Percentiles rank a stretch among this genome's conserved stretches.
Evolutionary conservation across 2,888 invertebrate species (phyloP).

Genomic region (Amblyteles armatorius): DNA sequence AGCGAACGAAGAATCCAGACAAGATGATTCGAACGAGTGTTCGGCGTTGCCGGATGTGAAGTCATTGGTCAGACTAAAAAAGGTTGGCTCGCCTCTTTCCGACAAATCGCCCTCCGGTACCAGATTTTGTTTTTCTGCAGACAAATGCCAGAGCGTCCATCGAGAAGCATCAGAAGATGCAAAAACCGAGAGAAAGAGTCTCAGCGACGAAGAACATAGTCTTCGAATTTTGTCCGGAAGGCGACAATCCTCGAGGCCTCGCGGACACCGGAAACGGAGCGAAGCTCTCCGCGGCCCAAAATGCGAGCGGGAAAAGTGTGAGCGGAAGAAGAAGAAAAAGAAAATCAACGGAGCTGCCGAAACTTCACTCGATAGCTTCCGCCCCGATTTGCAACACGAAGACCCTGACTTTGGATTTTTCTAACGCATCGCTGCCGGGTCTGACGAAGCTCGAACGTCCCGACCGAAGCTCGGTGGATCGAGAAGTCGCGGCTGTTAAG

Average conservation of each 20-base stretch:
- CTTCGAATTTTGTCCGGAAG: constrained; percentile 71
- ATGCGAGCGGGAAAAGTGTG: constrained; percentile 21
- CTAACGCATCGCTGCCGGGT: constrained; percentile 17
- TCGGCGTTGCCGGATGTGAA: background rate
- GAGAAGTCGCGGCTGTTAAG: constrained; percentile 56
- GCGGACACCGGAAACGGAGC: background rate
- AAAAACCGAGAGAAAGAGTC: constrained; percentile 62
- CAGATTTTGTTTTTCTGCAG: constrained; percentile 6
- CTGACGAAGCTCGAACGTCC: constrained; percentile 25
- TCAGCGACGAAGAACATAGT: constrained; percentile 76
- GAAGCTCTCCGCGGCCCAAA: constrained; percentile 3
- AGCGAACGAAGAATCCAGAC: constrained; percentile 42
- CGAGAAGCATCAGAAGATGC: constrained; percentile 15
- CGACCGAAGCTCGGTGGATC: background rate
- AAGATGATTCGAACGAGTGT: constrained; percentile 13
- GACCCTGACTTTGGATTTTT: constrained; percentile 10
- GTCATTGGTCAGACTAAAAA: background rate
- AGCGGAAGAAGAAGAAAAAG: background rate
- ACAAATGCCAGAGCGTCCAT: background rate
- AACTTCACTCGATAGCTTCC: constrained; percentile 16
- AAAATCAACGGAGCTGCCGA: constrained; percentile 30
- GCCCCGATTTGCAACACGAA: constrained; percentile 26
- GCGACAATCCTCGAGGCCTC: background rate
- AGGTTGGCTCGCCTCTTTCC: background rate
- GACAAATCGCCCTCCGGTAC: background rate